Conservation (phyloP, 2,888 invertebrate genomes). For the Choreutis nemorana region DNA sequence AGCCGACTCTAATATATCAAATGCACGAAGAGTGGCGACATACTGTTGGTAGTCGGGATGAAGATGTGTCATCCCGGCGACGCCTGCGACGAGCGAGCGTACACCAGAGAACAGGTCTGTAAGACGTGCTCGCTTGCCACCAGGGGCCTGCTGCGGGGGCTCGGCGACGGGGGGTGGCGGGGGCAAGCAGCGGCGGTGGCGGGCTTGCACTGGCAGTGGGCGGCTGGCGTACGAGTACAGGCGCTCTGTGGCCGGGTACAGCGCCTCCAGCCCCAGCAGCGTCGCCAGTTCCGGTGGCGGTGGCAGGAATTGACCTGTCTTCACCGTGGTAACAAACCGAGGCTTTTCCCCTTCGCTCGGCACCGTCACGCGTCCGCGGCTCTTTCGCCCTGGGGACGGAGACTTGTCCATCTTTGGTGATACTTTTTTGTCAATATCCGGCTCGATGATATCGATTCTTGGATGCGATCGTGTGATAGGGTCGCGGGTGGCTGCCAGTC, state of each 20-base stretch:
- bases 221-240: constrained; percentile 74
- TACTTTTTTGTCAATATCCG: constrained; percentile 19
- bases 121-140: constrained; percentile 9
- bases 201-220: constrained; percentile 59
- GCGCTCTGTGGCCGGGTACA: constrained; percentile 33
- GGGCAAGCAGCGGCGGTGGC: constrained; percentile 19
- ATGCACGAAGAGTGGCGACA: constrained; percentile 1
- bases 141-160: constrained; percentile 12
- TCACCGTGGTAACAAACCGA: constrained; percentile 83
- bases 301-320: constrained; percentile 78
- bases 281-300: constrained; percentile 77
- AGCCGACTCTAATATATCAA: too few relatives aligned
- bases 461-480: constrained; percentile 33
- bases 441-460: constrained; percentile 25
- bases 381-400: constrained; percentile 21
- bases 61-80: constrained; percentile 28
- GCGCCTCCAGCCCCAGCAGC: constrained; percentile 65
- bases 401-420: constrained; percentile 25
- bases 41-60: constrained; percentile 12
- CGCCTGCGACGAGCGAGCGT: constrained; percentile 36
- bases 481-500: constrained; percentile 16
- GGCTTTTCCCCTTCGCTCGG: constrained; percentile 37
- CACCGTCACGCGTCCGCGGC: constrained; percentile 15
- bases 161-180: constrained; percentile 16
- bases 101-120: constrained; percentile 21